Evolutionary conservation across 2,797 vertebrate species (phyloP).

Genomic region (Sphenodon punctatus): DNA sequence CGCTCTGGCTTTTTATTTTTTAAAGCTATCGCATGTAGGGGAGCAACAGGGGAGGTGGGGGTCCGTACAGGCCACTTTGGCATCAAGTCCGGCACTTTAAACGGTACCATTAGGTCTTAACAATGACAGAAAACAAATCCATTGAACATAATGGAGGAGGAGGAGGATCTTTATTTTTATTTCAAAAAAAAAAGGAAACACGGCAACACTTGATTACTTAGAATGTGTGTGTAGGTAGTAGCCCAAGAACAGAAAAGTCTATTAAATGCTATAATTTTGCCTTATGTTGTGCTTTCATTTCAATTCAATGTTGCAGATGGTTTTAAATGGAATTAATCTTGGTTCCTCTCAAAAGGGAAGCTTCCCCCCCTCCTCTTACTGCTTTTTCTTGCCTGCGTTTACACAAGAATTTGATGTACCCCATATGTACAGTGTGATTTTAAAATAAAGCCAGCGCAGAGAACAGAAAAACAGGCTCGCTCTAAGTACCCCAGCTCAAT

Average conservation of each 20-base stretch:
- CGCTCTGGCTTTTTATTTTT: not conserved
- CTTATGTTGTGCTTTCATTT: not conserved
- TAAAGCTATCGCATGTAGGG: not conserved
- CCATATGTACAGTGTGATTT: not conserved
- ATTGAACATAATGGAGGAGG: not conserved
- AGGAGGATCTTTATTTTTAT: not conserved
- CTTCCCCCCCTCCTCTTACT: not conserved
- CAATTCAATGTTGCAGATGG: not conserved
- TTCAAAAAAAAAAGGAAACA: not conserved
- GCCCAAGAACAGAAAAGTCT: not conserved
- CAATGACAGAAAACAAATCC: not conserved
- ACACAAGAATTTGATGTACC: not conserved
- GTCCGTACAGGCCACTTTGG: not conserved
- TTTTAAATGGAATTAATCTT: constrained; percentile 15
- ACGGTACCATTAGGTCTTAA: not conserved
- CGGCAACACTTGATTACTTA: not conserved
- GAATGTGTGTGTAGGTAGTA: constrained; percentile 10
- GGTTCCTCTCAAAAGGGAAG: not conserved
- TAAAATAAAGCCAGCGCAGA: not conserved
- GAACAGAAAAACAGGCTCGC: not conserved
- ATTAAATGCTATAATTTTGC: not conserved
- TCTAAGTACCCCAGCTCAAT: not conserved
- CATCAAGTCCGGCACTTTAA: not conserved
- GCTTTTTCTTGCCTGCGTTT: not conserved
- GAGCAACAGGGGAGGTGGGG: not conserved